Evolutionary conservation across 2,113 vertebrate species (phyloP), one percentile per base, ranked within the genome.

Genomic region (Caracal caracal): DNA sequence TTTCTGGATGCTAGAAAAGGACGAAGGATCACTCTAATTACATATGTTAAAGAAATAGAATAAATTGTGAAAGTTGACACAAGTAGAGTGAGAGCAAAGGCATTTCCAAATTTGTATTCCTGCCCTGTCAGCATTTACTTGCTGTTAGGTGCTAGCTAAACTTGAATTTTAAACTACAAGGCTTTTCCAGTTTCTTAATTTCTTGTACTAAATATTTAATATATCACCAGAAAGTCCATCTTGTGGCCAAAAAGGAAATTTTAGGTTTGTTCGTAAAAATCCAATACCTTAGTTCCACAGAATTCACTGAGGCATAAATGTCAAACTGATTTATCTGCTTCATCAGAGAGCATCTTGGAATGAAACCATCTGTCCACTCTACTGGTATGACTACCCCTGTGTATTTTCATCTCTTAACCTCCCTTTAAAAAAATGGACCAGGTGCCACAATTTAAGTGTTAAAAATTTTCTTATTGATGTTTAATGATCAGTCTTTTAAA

Each of bases 1-100:
- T 97, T 86, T 51, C 51, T 95, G 78, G 66, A 53, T 91, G 12
- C 79, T 97, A 94, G 73, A 93, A 97, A 97, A 95, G 87, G 20
- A 63, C 86, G 95, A 66, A 73, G 28, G 20, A 56, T 75, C 84
- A 94, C 61, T 94, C 95, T 94, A 94, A 66, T 78, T 92, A 82
- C 19, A 37, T 84, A 88, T 87, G 40, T 92, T 97, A 68, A 0
- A 96, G 90, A 88, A 84, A 89, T 68, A 92, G 53, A 97, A 56
- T 98, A 97, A 97, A 94, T 84, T 80, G 78, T 82, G 95, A 95
- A 98, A 92, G 76, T 97, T 97, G 95, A 91, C 92, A 84, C 28
- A 83, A 87, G 92, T 85, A 26, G 37, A 75, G 8, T 97, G 79
- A 93, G 66, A 94, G 76, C 71, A 93, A 89, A 97, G n/a, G 19